phyloP scores from a whole-genome alignment of 1,140 invertebrate species.

The Lordiphosa mommai region DNA sequence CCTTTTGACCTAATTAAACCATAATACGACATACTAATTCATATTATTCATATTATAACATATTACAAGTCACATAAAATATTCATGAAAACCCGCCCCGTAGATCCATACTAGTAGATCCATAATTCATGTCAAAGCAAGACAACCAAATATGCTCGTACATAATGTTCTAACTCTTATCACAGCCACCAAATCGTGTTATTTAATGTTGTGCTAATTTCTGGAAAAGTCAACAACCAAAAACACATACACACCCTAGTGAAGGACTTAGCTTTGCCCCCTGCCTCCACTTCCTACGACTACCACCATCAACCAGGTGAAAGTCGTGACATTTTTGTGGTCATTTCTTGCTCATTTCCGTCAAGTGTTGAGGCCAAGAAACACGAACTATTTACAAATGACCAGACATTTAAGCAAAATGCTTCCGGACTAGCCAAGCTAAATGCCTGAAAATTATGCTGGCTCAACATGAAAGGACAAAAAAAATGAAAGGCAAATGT shows the following conservation, averaged over 20 bases:
- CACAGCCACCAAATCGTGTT: constrained; percentile 66
- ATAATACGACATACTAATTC: constrained; percentile 30
- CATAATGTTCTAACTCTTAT: constrained; percentile 29
- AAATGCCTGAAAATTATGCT: constrained; percentile 73
- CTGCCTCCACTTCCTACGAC: too few species aligned
- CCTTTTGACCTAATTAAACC: constrained; percentile 52
- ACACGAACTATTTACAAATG: constrained; percentile 77
- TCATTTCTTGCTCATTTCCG: constrained; percentile 75
- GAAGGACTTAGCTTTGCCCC: neutral
- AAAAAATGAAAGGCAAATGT: constrained; percentile 1
- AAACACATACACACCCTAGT: constrained; percentile 25
- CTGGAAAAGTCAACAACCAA: constrained; percentile 37
- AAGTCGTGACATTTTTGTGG: constrained; percentile 69
- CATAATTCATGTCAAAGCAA: constrained; percentile 65
- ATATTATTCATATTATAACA: constrained; percentile 40
- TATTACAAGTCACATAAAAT: constrained; percentile 43
- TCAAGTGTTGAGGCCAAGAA: constrained; percentile 59
- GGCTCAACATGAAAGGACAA: constrained; percentile 57
- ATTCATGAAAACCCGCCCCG: constrained; percentile 34
- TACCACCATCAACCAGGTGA: constrained; percentile 40
- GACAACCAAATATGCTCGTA: constrained; percentile 28
- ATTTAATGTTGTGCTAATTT: constrained; percentile 79
- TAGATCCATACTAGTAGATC: constrained; percentile 38
- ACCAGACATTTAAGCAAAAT: constrained; percentile 77
- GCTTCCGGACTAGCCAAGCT: constrained; percentile 60